Evolutionary conservation across 2,888 invertebrate species (phyloP), one percentile per base, ranked within the genome.

Genomic region (Lasioglossum oenotherae): DNA sequence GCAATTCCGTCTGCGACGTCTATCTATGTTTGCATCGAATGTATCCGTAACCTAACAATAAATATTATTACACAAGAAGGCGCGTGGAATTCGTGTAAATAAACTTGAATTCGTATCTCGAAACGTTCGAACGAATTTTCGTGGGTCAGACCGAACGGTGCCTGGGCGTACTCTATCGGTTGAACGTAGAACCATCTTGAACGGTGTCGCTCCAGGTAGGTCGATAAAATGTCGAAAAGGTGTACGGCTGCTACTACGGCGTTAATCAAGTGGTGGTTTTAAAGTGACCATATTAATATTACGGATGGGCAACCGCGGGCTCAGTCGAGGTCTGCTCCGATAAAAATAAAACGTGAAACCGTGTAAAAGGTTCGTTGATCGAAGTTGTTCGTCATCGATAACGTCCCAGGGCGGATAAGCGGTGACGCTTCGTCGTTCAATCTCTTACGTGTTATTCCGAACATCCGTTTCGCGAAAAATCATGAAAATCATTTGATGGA

Each of bases 361-460:
- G 41, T 27, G 35, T 64, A 3, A 64, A 64, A 38, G 57, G 41
- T 57, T 64, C 35, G n/a, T 57, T 16, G 31, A 14, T 31, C 16
- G 3, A 3, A 71, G 41, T 67, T 72, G 44, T 73, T 75, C 31
- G 35, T 41, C 19, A 53, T 8, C 27, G 57, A 74, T 74, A 87
- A 10, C 35, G 41, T 74, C 64, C 19, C 14, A 14, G 31, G 23
- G 8, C 64, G 44, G 27, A 46, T 74, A 78, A 75, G 38, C 57
- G 60, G 41, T 73, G 69, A 78, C 75, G 78, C 72, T 80, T 74
- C 76, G 71, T 79, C 80, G 85, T 87, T 81, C 71, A 87, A 90
- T 82, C 85, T 81, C 92, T 91, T 92, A 92, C 92, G 92, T 92
- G 92, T 92, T 92, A 80, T 90, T 89, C 78, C 84, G 88, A 87